A percentile compares a stretch with the other conserved stretches of the same genome.
Conservation (phyloP, 2,888 invertebrate genomes). For the Ochropleura leucogaster region DNA sequence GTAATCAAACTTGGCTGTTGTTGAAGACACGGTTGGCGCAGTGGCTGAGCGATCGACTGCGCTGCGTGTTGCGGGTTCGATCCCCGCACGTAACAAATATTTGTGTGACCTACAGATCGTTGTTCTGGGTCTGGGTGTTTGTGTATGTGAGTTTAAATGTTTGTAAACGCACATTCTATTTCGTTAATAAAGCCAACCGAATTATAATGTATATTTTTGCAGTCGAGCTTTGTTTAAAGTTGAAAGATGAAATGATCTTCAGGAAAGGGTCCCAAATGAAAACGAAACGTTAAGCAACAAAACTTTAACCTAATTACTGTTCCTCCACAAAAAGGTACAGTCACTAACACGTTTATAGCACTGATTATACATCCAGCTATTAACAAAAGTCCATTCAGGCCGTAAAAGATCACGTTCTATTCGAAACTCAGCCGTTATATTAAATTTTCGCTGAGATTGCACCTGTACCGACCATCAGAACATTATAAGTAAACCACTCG, state of each 20-base stretch:
- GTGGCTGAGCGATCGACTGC: no score
- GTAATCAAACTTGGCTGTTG: not conserved
- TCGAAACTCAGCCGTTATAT: slow-evolving; percentile 64
- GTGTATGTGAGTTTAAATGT: no score
- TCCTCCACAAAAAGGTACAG: slow-evolving; percentile 36
- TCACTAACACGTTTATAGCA: slow-evolving; percentile 38
- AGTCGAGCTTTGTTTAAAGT: not conserved
- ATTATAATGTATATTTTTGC: not conserved
- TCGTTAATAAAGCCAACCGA: not conserved
- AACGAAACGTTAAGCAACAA: slow-evolving; percentile 22
- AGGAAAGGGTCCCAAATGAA: slow-evolving; percentile 23
- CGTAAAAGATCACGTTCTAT: slow-evolving; percentile 58
- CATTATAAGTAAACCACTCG: slow-evolving; percentile 35
- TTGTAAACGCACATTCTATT: no score
- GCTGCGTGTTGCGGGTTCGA: no score
- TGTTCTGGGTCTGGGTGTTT: no score
- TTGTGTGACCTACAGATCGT: no score
- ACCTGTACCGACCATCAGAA: slow-evolving; percentile 51
- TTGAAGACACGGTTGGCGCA: no score
- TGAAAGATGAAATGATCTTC: not conserved
- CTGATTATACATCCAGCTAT: slow-evolving; percentile 56
- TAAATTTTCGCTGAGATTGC: slow-evolving; percentile 73
- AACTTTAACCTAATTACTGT: slow-evolving; percentile 43
- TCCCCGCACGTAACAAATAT: no score
- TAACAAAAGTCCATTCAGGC: slow-evolving; percentile 59